Evolutionary conservation across 2,797 vertebrate species (phyloP).

Genomic region (Notoglanidium macrostoma): DNA sequence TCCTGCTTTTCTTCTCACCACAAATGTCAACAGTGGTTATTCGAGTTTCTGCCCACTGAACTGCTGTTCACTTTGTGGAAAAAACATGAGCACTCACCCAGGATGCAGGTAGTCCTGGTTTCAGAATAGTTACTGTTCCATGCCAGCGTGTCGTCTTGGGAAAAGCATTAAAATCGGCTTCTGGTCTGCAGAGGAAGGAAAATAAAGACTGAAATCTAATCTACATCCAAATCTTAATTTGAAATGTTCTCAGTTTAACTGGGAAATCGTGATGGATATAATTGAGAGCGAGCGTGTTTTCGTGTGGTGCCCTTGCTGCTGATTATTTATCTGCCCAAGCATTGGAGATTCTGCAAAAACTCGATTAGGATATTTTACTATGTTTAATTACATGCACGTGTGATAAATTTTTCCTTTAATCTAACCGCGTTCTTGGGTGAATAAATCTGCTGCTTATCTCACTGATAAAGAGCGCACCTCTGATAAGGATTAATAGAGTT

Average conservation of each 20-base stretch:
- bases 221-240: background rate
- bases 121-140: background rate
- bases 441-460: constrained; percentile 30
- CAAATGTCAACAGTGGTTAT: background rate
- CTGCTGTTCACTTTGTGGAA: background rate
- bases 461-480: constrained; percentile 22
- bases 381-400: constrained; percentile 39
- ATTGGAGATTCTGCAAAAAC: constrained; percentile 9
- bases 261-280: background rate
- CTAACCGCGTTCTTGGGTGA: background rate
- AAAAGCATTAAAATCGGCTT: background rate
- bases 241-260: background rate
- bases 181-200: background rate
- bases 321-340: constrained; percentile 7
- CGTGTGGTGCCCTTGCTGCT: background rate
- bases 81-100: background rate
- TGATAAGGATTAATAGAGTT: constrained; percentile 39
- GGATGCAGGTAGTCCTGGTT: background rate
- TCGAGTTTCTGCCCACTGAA: background rate
- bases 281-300: constrained; percentile 11
- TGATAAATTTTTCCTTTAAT: constrained; percentile 24
- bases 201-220: constrained; percentile 1
- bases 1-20: background rate
- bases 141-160: background rate
- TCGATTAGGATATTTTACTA: constrained; percentile 19